These are phyloP conservation scores for Lipophrys pholis DNA, from an alignment of 2,113 vertebrate species.

Conservation along the genomic window DNA sequence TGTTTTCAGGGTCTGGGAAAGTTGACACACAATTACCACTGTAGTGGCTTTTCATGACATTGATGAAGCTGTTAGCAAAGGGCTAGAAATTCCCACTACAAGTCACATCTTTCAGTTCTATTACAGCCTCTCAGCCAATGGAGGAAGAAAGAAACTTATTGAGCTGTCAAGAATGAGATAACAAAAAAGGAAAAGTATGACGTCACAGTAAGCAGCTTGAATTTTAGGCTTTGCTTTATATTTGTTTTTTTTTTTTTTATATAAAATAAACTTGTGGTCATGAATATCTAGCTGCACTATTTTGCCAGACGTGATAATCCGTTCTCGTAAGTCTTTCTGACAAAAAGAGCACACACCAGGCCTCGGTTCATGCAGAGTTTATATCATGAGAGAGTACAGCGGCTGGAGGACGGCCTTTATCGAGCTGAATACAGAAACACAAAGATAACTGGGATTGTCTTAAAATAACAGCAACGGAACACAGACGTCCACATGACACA, in stretches of 20 bases:
- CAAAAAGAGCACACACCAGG: constrained; percentile 30
- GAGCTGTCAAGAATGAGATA: constrained; percentile 33
- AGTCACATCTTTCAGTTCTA: constrained; percentile 23
- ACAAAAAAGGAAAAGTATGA: constrained; percentile 18
- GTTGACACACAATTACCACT: constrained; percentile 61
- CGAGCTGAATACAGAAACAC: constrained; percentile 48
- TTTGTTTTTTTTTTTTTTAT: not conserved
- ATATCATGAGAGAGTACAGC: constrained; percentile 35
- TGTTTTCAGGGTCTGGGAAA: constrained; percentile 39
- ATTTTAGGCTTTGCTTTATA: not conserved
- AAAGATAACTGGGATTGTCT: constrained; percentile 25
- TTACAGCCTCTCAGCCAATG: constrained; percentile 15
- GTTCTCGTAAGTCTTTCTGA: constrained; percentile 20
- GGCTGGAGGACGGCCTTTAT: constrained; percentile 42
- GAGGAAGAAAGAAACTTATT: constrained; percentile 21
- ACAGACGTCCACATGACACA: constrained; percentile 38
- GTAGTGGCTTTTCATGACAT: constrained; percentile 47
- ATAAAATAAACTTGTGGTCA: constrained; percentile 47
- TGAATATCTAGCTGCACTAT: constrained; percentile 28
- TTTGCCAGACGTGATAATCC: constrained; percentile 40
- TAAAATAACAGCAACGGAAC: constrained; percentile 38
- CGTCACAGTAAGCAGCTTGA: not conserved
- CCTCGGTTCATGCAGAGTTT: constrained; percentile 37
- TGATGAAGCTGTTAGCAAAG: constrained; percentile 51
- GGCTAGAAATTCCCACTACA: constrained; percentile 36